Conservation (phyloP, 1,140 invertebrate species). For the Plodia interpunctella region DNA sequence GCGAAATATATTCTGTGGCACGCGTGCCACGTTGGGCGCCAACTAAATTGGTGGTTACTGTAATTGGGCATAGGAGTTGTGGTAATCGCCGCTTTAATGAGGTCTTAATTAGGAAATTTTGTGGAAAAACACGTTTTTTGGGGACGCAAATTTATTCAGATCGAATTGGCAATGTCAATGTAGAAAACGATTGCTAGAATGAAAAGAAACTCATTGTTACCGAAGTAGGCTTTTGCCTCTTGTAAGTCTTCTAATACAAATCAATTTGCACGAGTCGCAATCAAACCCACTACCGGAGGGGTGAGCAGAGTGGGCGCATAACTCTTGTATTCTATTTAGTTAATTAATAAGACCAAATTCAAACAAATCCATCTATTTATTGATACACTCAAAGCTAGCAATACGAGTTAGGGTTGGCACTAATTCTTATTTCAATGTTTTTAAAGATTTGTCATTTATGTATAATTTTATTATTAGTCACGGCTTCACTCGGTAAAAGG, state of each 20-base stretch:
- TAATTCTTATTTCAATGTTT: not conserved
- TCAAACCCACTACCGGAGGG: not conserved
- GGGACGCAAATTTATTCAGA: not conserved
- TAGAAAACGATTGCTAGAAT: too few species aligned
- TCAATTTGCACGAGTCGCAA: not conserved
- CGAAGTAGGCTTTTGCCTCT: not conserved
- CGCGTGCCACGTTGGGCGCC: constrained; percentile 47
- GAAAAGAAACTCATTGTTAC: too few species aligned
- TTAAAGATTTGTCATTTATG: not conserved
- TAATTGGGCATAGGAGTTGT: constrained; percentile 36
- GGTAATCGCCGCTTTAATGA: constrained; percentile 18
- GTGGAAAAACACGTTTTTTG: constrained; percentile 9
- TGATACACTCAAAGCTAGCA: constrained; percentile 60
- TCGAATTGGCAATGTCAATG: not conserved
- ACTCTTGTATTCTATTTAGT: constrained; percentile 55
- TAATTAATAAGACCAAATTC: constrained; percentile 74
- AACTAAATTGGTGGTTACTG: constrained; percentile 46
- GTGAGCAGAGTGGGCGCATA: constrained; percentile 12
- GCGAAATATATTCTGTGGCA: constrained; percentile 41
- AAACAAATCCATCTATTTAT: constrained; percentile 67
- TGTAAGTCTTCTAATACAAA: constrained; percentile 1
- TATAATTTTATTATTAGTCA: too few species aligned
- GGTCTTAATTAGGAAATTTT: constrained; percentile 16
- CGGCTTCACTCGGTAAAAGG: too few species aligned
- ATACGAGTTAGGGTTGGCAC: constrained; percentile 48